Percentiles rank a stretch among this genome's conserved stretches.
Conservation (phyloP, 2,797 vertebrate species). For the Fistularia commersonii region DNA sequence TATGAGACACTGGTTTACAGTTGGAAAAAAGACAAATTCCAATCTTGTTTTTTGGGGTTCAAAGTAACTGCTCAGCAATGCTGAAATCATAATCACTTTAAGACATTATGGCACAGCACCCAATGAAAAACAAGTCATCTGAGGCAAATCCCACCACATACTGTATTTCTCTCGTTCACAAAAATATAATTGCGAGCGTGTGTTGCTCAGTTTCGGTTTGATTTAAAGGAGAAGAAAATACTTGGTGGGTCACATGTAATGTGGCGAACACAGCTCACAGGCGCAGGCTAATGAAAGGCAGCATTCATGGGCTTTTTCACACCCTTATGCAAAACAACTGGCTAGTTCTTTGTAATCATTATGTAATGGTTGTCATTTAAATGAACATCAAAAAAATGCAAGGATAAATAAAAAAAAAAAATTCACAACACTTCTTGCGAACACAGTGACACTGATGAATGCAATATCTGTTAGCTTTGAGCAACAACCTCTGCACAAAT, state of each 20-base stretch:
- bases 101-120: neutral
- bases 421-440: constrained; percentile 29
- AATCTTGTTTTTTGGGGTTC: neutral
- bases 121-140: constrained; percentile 1
- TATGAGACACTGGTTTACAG: neutral
- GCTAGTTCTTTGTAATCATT: constrained; percentile 30
- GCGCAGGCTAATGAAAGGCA: constrained; percentile 59
- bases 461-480: constrained; percentile 32
- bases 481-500: too few species aligned
- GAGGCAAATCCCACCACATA: neutral
- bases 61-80: neutral
- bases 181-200: constrained; percentile 1
- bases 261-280: constrained; percentile 25
- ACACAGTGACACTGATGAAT: constrained; percentile 26
- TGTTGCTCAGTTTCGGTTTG: constrained; percentile 22
- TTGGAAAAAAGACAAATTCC: neutral
- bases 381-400: constrained; percentile 43
- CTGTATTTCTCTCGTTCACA: constrained; percentile 4
- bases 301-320: constrained; percentile 63
- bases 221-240: constrained; percentile 53
- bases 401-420: constrained; percentile 31
- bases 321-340: constrained; percentile 55
- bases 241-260: constrained; percentile 67
- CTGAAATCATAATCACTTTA: neutral
- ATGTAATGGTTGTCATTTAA: constrained; percentile 27